Percentiles rank a stretch among this genome's conserved stretches.
These are phyloP conservation scores for Rugalucina vietnamica DNA, from an alignment of 2,888 invertebrate genomes.

Conservation along the genomic window DNA sequence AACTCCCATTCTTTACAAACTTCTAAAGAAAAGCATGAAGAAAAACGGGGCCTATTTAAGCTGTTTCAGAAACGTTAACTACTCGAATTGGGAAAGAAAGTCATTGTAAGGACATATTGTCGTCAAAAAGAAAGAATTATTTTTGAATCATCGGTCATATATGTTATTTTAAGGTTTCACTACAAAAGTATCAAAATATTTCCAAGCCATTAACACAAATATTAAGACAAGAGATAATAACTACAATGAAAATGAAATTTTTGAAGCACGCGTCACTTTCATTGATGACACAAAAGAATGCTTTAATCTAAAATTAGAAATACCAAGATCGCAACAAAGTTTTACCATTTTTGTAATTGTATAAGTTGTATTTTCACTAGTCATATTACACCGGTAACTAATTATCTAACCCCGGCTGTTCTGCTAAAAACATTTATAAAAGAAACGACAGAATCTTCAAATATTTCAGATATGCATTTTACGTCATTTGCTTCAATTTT, in stretches of 20 bases:
- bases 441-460: too few species aligned
- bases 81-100: background rate
- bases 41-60: background rate
- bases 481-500: too few species aligned
- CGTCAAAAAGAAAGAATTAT: background rate
- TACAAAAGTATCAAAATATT: background rate
- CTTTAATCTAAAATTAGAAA: too few species aligned
- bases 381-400: too few species aligned
- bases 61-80: background rate
- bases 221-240: background rate
- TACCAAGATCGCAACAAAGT: too few species aligned
- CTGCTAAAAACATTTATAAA: too few species aligned
- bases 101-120: background rate
- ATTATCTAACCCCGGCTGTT: too few species aligned
- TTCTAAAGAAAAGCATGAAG: background rate
- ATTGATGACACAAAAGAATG: too few species aligned
- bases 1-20: background rate
- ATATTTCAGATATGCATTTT: too few species aligned
- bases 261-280: background rate
- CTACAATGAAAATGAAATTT: background rate
- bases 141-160: conserved; percentile 4
- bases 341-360: too few species aligned
- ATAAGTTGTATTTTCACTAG: too few species aligned
- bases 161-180: conserved; percentile 10
- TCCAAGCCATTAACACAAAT: background rate